Evolutionary conservation across 2,797 vertebrate species (phyloP).

Genomic region (Vespertilio murinus): DNA sequence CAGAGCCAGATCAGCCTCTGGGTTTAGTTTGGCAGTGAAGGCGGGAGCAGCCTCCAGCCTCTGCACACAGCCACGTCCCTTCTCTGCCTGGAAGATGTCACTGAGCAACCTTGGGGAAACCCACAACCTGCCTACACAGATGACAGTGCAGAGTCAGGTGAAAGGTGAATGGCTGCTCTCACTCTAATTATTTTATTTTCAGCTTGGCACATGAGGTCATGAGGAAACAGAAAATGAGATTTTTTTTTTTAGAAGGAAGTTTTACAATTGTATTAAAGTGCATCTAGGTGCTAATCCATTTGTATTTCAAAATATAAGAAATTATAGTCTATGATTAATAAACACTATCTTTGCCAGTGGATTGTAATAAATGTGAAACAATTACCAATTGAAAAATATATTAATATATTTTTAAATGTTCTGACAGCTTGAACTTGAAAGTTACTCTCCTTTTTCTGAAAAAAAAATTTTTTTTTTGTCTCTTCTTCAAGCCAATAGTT

Average conservation of each 20-base stretch:
- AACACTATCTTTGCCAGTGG: conserved; percentile 19
- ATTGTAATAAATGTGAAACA: neutral
- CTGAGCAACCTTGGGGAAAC: too few relatives aligned
- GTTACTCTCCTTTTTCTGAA: neutral
- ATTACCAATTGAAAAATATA: neutral
- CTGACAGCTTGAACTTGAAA: neutral
- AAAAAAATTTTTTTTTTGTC: neutral
- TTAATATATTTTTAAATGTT: neutral
- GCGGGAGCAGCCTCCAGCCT: too few relatives aligned
- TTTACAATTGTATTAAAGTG: conserved; percentile 17
- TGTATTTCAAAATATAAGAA: conserved; percentile 38
- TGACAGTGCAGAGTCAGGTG: neutral
- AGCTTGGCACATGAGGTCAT: neutral
- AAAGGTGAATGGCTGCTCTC: neutral
- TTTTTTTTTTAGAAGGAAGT: neutral
- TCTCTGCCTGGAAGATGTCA: too few relatives aligned
- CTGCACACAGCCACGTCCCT: too few relatives aligned
- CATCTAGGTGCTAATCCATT: neutral
- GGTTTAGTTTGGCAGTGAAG: too few relatives aligned
- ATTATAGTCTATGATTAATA: conserved; percentile 13
- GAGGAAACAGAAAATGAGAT: conserved; percentile 16
- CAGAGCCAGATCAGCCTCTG: too few relatives aligned
- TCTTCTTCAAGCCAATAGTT: neutral
- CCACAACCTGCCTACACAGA: too few relatives aligned
- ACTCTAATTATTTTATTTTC: neutral